A percentile compares a stretch with the other conserved stretches of the same genome.
Conservation (phyloP, 2,113 vertebrate species). For the Tringa solitaria region DNA sequence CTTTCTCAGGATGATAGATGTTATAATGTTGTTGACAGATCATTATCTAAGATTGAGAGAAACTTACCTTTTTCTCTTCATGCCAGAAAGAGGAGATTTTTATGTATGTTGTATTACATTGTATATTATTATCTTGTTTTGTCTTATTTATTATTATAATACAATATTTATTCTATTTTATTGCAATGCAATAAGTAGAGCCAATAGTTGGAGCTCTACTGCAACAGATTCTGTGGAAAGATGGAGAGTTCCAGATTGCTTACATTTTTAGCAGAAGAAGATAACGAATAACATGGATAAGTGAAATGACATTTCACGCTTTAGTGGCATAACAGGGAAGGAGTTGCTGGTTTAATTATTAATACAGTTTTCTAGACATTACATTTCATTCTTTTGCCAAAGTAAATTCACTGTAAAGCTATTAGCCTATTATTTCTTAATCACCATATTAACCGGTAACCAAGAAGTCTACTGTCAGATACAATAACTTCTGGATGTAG, state of each 20-base stretch:
- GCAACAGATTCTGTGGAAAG: background rate
- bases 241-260: background rate
- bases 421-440: background rate
- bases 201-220: background rate
- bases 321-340: background rate
- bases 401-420: background rate
- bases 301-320: background rate
- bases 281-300: background rate
- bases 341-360: background rate
- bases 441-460: background rate
- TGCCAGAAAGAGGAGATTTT: background rate
- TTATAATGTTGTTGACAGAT: background rate
- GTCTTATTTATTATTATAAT: background rate
- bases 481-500: background rate
- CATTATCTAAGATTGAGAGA: background rate
- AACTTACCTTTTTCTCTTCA: background rate
- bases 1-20: background rate
- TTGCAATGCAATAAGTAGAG: background rate
- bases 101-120: background rate
- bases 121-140: background rate
- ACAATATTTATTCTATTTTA: background rate
- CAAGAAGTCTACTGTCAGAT: background rate
- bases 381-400: background rate
- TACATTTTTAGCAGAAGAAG: background rate
- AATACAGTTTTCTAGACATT: background rate